A percentile compares a stretch with the other conserved stretches of the same genome.
Conservation (phyloP, 2,113 vertebrate species). For the pig (Sus scrofa) region DNA sequence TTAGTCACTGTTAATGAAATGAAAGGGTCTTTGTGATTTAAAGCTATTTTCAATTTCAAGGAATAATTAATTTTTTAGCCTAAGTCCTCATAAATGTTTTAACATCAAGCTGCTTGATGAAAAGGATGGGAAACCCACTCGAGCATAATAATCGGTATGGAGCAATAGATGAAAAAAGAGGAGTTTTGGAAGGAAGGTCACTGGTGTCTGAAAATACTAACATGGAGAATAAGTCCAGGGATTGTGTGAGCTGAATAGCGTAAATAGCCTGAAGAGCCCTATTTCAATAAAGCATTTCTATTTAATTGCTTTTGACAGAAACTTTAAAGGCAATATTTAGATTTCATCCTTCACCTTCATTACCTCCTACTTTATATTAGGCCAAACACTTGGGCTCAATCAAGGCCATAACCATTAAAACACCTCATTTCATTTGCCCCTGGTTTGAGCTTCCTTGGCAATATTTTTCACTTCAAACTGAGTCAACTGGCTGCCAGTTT, state of each 20-base stretch:
- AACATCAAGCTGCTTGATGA: neutral
- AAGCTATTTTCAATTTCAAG: neutral
- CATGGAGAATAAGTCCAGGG: neutral
- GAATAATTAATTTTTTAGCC: neutral
- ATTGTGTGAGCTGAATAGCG: neutral
- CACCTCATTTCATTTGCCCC: neutral
- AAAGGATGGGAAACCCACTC: neutral
- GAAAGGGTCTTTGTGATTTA: neutral
- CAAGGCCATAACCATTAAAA: neutral
- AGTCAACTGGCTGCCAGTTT: neutral
- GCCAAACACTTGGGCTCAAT: neutral
- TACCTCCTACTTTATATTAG: neutral
- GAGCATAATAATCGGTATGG: no score
- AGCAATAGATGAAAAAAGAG: neutral
- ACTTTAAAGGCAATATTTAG: neutral
- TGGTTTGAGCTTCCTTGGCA: neutral
- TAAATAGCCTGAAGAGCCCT: neutral
- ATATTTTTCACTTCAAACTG: neutral
- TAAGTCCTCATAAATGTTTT: neutral
- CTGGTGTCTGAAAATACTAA: neutral
- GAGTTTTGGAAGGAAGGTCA: neutral
- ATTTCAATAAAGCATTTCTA: neutral
- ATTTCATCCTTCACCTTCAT: neutral
- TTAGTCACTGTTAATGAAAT: neutral
- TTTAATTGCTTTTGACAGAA: neutral